Percentiles rank a stretch among this genome's conserved stretches.
These are phyloP conservation scores for Drosophila ezoana DNA, from an alignment of 2,888 invertebrate genomes.

Conservation along the genomic window DNA sequence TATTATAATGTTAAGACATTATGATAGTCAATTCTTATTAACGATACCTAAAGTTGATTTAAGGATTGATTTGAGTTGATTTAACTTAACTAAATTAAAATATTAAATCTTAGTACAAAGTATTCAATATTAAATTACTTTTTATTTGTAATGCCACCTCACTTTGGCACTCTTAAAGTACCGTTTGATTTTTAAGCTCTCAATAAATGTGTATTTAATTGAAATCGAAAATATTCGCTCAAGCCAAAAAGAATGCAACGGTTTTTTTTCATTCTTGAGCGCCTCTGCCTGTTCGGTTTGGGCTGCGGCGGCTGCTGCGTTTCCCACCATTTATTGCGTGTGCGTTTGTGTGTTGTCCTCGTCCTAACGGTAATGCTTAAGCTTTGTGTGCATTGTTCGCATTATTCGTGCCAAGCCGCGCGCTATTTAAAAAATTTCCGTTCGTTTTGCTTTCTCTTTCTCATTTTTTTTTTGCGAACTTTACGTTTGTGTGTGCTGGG, in stretches of 20 bases:
- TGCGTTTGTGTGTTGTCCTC: slow-evolving; percentile 20
- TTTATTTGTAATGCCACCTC: neutral
- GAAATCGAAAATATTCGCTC: slow-evolving; percentile 4
- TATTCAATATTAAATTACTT: neutral
- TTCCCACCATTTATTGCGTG: slow-evolving; percentile 50
- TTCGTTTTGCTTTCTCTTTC: slow-evolving; percentile 57
- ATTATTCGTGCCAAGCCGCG: slow-evolving; percentile 64
- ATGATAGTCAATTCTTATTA: too few relatives aligned
- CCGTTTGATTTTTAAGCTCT: slow-evolving; percentile 6
- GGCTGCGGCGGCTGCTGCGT: slow-evolving; percentile 53
- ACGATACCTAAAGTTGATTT: too few relatives aligned
- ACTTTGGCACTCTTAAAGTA: neutral
- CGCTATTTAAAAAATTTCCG: slow-evolving; percentile 71
- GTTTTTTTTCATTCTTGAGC: slow-evolving; percentile 23
- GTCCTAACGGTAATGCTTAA: slow-evolving; percentile 46
- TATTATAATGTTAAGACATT: too few relatives aligned
- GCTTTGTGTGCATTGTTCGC: slow-evolving; percentile 69
- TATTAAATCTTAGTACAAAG: neutral
- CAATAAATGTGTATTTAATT: slow-evolving; percentile 20
- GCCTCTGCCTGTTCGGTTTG: slow-evolving; percentile 14
- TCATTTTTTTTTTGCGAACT: slow-evolving; percentile 24
- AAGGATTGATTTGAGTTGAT: too few relatives aligned
- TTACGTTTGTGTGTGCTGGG: slow-evolving; percentile 26
- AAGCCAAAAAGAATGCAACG: slow-evolving; percentile 45
- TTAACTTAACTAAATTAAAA: too few relatives aligned